phyloP scores from a whole-genome alignment of 2,113 vertebrate species.

The Gasterosteus nipponicus region DNA sequence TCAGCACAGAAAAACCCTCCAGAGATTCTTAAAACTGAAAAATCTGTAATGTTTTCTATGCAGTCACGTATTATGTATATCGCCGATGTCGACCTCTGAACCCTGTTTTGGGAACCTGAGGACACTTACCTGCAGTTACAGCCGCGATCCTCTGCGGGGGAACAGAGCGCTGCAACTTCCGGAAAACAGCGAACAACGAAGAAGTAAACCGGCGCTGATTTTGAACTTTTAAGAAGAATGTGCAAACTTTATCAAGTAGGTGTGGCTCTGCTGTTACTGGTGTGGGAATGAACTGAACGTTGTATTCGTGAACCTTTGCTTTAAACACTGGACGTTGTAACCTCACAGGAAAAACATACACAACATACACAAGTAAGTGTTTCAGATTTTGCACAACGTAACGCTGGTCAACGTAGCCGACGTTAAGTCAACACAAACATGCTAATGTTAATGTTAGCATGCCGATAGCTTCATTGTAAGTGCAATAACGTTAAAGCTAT shows the following conservation, averaged over 20 bases:
- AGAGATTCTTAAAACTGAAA: neutral
- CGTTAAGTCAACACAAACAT: neutral
- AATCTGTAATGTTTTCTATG: neutral
- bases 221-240: constrained; percentile 66
- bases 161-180: neutral
- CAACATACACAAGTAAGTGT: constrained; percentile 41
- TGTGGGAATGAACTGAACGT: neutral
- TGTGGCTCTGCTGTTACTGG: constrained; percentile 43
- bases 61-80: neutral
- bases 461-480: neutral
- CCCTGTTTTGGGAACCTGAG: neutral
- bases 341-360: neutral
- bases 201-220: constrained; percentile 76
- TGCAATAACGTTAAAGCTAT: neutral
- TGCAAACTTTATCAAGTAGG: constrained; percentile 40
- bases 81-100: too few relatives aligned
- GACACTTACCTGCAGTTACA: constrained; percentile 41
- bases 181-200: neutral
- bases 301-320: neutral
- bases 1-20: neutral
- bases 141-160: neutral
- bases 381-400: neutral
- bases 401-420: neutral
- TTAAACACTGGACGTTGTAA: neutral
- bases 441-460: constrained; percentile 3